These are phyloP conservation scores for Holocentrus rufus DNA, from an alignment of 2,797 vertebrate genomes.

Conservation along the genomic window DNA sequence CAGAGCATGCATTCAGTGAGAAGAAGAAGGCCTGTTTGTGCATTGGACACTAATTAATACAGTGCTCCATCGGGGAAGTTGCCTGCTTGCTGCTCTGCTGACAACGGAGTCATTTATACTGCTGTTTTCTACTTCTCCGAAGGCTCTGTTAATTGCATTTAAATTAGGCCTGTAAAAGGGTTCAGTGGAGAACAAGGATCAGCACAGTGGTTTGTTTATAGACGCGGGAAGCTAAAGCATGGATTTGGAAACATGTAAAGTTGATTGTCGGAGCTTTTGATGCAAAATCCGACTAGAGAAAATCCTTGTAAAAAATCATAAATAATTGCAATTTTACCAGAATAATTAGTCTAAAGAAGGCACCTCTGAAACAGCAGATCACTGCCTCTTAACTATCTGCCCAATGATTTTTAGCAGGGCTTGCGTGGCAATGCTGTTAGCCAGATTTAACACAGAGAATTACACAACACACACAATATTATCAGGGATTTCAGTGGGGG, in stretches of 20 bases:
- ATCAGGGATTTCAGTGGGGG: conserved; percentile 19
- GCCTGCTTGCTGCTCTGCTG: conserved; percentile 72
- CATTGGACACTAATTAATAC: conserved; percentile 83
- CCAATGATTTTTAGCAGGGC: conserved; percentile 33
- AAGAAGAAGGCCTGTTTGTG: conserved; percentile 74
- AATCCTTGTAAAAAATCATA: conserved; percentile 13
- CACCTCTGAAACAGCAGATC: conserved; percentile 39
- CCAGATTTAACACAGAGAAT: conserved; percentile 32
- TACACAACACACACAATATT: conserved; percentile 17
- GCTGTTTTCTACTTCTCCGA: conserved; percentile 76
- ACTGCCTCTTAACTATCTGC: conserved; percentile 48
- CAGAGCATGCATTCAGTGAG: conserved; percentile 68
- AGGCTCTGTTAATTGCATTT: conserved; percentile 81
- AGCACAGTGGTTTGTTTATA: conserved; percentile 62
- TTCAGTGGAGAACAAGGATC: conserved; percentile 67
- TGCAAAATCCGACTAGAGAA: conserved; percentile 26
- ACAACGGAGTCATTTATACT: conserved; percentile 80
- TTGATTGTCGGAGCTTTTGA: conserved; percentile 36
- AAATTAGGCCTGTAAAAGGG: conserved; percentile 75
- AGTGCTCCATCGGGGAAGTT: conserved; percentile 74
- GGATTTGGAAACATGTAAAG: conserved; percentile 21
- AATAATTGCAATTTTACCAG: conserved; percentile 40
- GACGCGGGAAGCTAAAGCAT: conserved; percentile 42
- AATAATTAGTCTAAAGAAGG: conserved; percentile 29
- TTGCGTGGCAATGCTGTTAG: conserved; percentile 14